Evolutionary conservation across 2,888 invertebrate genomes (phyloP).

Genomic region (Coronaproctus castanopsis): DNA sequence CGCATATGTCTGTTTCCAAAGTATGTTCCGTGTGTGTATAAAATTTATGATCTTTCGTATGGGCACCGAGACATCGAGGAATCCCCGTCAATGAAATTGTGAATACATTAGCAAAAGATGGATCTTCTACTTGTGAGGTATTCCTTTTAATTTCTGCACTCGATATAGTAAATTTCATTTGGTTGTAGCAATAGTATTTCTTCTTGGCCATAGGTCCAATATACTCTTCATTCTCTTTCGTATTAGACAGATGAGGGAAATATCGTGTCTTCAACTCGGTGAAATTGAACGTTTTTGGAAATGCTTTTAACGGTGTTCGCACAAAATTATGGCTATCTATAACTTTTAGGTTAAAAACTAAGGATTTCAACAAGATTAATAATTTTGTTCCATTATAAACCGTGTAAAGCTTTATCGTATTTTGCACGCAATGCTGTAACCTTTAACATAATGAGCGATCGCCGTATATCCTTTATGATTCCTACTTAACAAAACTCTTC

Average conservation of each 20-base stretch:
- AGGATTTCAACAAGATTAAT: constrained; percentile 6
- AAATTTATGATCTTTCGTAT: too few relatives aligned
- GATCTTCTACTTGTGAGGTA: too few relatives aligned
- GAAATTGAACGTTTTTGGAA: constrained; percentile 18
- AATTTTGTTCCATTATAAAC: constrained; percentile 11
- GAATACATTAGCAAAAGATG: too few relatives aligned
- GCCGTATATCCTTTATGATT: constrained; percentile 15
- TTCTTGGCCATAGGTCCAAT: constrained; percentile 17
- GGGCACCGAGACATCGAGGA: too few relatives aligned
- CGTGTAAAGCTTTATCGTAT: constrained; percentile 5
- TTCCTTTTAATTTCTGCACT: too few relatives aligned
- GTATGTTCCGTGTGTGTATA: too few relatives aligned
- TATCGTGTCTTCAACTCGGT: constrained; percentile 17
- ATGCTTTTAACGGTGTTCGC: constrained; percentile 14
- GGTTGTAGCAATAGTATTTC: constrained; percentile 18
- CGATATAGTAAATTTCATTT: too few relatives aligned
- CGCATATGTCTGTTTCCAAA: too few relatives aligned
- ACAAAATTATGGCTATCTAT: constrained; percentile 15
- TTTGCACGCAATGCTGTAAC: constrained; percentile 6
- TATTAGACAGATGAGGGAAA: constrained; percentile 18
- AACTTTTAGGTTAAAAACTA: background rate
- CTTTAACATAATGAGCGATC: constrained; percentile 9
- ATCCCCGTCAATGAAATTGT: too few relatives aligned
- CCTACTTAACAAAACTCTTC: constrained; percentile 9
- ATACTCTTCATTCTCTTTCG: constrained; percentile 19